A percentile compares a stretch with the other conserved stretches of the same genome.
Conservation (phyloP, 2,888 invertebrate species). For the Apodemia zela region DNA sequence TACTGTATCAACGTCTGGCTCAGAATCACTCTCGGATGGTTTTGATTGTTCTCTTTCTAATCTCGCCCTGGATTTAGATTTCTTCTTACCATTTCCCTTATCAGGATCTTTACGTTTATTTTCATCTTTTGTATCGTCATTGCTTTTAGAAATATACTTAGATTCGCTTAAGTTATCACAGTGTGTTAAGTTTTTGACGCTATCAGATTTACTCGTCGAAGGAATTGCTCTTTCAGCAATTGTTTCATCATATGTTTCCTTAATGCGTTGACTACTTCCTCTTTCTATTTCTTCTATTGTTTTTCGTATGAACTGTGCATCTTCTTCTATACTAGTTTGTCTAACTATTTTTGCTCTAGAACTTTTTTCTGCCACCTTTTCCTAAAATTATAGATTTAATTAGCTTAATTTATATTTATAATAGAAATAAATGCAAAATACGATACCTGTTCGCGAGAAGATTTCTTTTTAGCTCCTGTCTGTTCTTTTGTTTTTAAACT, state of each 20-base stretch:
- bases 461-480: conserved; percentile 48
- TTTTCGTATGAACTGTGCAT: conserved; percentile 68
- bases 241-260: conserved; percentile 41
- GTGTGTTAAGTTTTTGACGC: conserved; percentile 43
- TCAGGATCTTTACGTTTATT: conserved; percentile 56
- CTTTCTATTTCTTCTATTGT: conserved; percentile 74
- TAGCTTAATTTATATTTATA: conserved; percentile 22
- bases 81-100: conserved; percentile 68
- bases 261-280: conserved; percentile 58
- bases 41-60: conserved; percentile 73
- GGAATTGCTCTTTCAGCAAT: conserved; percentile 39
- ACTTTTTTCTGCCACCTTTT: conserved; percentile 41
- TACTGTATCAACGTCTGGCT: conserved; percentile 69
- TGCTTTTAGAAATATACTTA: conserved; percentile 43
- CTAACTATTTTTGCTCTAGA: conserved; percentile 50
- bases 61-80: conserved; percentile 67
- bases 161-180: conserved; percentile 34
- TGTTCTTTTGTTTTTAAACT: conserved; percentile 45
- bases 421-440: conserved; percentile 29
- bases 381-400: conserved; percentile 29
- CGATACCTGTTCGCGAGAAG: conserved; percentile 60
- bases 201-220: conserved; percentile 45
- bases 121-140: conserved; percentile 56
- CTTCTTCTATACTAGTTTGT: conserved; percentile 71
- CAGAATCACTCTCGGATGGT: conserved; percentile 73